Conservation (phyloP, 2,113 vertebrate species). For the Leucopsar rothschildi region DNA sequence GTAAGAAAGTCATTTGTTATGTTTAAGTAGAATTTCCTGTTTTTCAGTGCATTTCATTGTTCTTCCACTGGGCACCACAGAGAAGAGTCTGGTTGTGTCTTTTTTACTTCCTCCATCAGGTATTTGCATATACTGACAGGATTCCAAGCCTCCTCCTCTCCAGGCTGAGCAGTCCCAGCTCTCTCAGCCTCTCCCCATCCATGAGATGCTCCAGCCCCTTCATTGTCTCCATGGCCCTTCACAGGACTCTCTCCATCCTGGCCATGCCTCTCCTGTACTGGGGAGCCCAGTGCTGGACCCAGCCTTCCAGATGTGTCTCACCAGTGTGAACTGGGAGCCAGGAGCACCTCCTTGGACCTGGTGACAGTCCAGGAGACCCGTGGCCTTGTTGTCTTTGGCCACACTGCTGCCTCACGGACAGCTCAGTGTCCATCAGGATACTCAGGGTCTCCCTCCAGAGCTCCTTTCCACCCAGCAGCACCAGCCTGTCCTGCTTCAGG, state of each 20-base stretch:
- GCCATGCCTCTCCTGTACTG: neutral
- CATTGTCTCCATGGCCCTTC: neutral
- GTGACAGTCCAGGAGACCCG: rapidly evolving
- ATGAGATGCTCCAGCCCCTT: neutral
- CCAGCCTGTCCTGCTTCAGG: neutral
- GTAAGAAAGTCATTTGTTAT: neutral
- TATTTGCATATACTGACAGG: neutral
- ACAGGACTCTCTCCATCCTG: neutral
- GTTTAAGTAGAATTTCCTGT: neutral
- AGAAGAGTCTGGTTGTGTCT: neutral
- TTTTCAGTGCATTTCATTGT: neutral
- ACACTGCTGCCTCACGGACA: neutral
- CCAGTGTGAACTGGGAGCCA: neutral
- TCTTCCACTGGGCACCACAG: neutral
- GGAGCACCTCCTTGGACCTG: neutral
- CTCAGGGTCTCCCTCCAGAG: neutral
- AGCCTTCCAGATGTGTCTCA: neutral
- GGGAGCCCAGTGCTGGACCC: neutral
- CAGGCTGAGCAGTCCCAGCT: neutral
- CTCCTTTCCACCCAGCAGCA: neutral
- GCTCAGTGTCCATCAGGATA: neutral
- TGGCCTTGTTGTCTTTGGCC: neutral
- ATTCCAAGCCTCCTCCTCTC: neutral
- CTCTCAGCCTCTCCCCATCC: neutral
- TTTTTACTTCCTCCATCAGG: neutral